Evolutionary conservation across 2,113 vertebrate species (phyloP).

Genomic region (Phodopus roborovskii): DNA sequence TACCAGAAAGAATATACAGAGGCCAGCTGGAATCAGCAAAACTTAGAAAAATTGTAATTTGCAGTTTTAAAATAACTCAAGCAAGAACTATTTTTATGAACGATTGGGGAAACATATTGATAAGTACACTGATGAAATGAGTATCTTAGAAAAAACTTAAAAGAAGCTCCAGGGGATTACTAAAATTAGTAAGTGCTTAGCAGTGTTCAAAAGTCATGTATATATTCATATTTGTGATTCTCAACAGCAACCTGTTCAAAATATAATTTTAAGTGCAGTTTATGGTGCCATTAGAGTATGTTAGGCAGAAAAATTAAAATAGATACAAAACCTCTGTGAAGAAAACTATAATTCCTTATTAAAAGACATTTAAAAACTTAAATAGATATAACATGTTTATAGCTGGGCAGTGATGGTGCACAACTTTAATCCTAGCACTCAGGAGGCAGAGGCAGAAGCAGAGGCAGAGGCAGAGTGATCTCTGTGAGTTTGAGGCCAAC

Average conservation of each 20-base stretch:
- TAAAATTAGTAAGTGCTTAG: neutral
- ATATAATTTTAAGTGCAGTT: neutral
- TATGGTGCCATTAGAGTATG: neutral
- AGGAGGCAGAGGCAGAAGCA: too few species aligned
- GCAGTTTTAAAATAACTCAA: neutral
- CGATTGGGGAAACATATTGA: neutral
- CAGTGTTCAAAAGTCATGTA: neutral
- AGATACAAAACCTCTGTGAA: neutral
- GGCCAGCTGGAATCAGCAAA: neutral
- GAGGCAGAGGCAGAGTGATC: too few species aligned
- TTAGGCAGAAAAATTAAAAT: neutral
- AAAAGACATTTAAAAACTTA: neutral
- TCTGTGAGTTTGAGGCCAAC: too few species aligned
- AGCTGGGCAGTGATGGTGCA: neutral
- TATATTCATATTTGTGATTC: neutral
- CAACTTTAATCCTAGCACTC: too few species aligned
- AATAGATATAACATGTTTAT: neutral
- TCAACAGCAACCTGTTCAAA: neutral
- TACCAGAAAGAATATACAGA: neutral
- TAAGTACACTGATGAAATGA: neutral
- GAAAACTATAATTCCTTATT: neutral
- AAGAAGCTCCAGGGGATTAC: neutral
- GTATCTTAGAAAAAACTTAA: neutral
- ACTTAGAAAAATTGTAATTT: neutral
- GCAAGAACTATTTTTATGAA: neutral